These are phyloP conservation scores for Scytalopus superciliaris DNA, from an alignment of 2,113 vertebrate species.

Conservation along the genomic window DNA sequence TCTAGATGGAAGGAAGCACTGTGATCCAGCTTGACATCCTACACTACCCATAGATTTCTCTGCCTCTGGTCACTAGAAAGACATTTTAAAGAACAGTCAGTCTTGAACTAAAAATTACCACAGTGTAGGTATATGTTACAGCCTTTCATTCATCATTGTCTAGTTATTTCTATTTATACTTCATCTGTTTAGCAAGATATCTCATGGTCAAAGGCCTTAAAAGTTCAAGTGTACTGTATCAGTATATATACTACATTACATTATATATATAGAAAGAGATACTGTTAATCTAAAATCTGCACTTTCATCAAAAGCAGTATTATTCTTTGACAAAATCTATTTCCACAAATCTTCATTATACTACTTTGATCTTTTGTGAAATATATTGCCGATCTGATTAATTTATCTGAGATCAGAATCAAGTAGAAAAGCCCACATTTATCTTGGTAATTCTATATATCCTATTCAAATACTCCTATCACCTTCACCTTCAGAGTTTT, in stretches of 20 bases:
- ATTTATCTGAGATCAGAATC: neutral
- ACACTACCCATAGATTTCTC: neutral
- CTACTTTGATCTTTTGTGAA: neutral
- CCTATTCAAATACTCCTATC: neutral
- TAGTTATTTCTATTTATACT: conserved; percentile 29
- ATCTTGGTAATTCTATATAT: neutral
- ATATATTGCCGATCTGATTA: neutral
- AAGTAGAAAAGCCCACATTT: neutral
- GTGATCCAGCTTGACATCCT: neutral
- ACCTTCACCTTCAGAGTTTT: neutral
- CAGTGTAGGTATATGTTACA: neutral
- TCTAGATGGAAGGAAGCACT: neutral
- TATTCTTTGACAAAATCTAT: neutral
- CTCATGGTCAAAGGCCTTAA: neutral
- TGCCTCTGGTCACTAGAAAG: neutral
- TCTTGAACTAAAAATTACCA: neutral
- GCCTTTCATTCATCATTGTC: conserved; percentile 12
- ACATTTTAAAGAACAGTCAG: neutral
- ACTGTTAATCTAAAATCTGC: neutral
- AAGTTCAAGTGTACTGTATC: neutral
- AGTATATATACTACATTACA: neutral
- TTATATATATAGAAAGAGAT: neutral
- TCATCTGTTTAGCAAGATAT: neutral
- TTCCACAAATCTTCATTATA: neutral
- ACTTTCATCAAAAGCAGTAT: neutral